These are phyloP conservation scores for Hippocampus mohnikei DNA, from an alignment of 2,113 vertebrate genomes.

Conservation along the genomic window DNA sequence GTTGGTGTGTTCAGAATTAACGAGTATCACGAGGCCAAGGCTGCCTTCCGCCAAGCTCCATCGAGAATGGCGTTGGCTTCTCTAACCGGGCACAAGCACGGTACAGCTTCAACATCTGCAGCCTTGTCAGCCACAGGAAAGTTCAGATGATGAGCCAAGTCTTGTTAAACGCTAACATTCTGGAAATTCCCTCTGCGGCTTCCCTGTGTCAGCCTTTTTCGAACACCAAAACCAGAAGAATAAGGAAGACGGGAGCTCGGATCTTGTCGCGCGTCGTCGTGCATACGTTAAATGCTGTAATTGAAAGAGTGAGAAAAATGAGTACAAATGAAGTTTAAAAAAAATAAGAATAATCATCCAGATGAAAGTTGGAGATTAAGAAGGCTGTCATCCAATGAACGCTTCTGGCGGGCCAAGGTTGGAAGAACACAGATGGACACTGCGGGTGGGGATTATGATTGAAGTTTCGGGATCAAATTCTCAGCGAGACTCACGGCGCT, in stretches of 20 bases:
- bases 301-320: not conserved
- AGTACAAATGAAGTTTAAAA: not conserved
- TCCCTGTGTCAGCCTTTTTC: slow-evolving; percentile 16
- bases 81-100: slow-evolving; percentile 17
- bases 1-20: no score
- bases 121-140: slow-evolving; percentile 29
- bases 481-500: not conserved
- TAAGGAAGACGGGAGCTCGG: slow-evolving; percentile 7
- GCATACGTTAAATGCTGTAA: not conserved
- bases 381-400: not conserved
- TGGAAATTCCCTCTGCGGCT: slow-evolving; percentile 48
- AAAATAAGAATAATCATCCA: not conserved
- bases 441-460: not conserved
- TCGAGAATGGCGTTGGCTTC: slow-evolving; percentile 3
- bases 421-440: not conserved
- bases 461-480: not conserved
- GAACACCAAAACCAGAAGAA: slow-evolving; percentile 24
- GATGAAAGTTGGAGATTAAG: not conserved
- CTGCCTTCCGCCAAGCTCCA: not conserved
- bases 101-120: slow-evolving; percentile 25
- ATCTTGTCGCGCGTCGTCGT: not conserved
- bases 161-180: slow-evolving; percentile 43
- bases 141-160: slow-evolving; percentile 39
- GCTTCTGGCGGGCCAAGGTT: slow-evolving; percentile 6
- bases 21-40: not conserved